Evolutionary conservation across 1,140 invertebrate species (phyloP), one percentile per base, ranked within the genome.

Genomic region (Ectropis grisescens): DNA sequence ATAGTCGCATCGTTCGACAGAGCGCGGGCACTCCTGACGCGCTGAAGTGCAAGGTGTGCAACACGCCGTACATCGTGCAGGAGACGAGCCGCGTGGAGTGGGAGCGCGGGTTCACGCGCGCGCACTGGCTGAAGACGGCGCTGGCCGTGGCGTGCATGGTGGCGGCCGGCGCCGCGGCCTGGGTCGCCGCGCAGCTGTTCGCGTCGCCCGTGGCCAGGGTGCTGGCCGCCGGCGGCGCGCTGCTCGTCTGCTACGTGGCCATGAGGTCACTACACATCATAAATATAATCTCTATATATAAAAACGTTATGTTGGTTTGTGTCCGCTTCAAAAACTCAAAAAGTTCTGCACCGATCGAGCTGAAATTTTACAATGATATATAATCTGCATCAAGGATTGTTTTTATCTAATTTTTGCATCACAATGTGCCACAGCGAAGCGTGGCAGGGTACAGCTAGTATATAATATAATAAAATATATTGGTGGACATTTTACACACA

Each of bases 201-300:
- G 85, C 90, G 22, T 87, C 91, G 56, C 88, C 91, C 9, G 87
- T 92, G 28, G 88, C 93, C 47, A 85, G 91, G 45, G 91, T 94
- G 55, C 74, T 93, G 11, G 90, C 90, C 24, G 91, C 91, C 39
- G 93, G 93, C 39, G 82, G 88, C n/a, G 91, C 92, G 22, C 81
- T 94, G 11, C 84, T 95, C 37, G 85, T 94, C 33, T 91, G 90
- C 47, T 95, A 95, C 60, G 85, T 95, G 31, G 94, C 92, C 33
- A 86, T 94, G 48, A 93, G 89, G 92, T 94, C 29, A 37, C 11
- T 32, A 33, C 22, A n/a, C 16, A 1, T 1, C 5, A 13, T 2
- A n/a, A n/a, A n/a, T n/a, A n/a, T n/a, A n/a, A n/a, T n/a, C n/a
- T n/a, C n/a, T n/a, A n/a, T n/a, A n/a, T n/a, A n/a, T n/a, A n/a